These are phyloP conservation scores for Drosophila simulans DNA, from an alignment of 1,140 invertebrate species.

Conservation along the genomic window DNA sequence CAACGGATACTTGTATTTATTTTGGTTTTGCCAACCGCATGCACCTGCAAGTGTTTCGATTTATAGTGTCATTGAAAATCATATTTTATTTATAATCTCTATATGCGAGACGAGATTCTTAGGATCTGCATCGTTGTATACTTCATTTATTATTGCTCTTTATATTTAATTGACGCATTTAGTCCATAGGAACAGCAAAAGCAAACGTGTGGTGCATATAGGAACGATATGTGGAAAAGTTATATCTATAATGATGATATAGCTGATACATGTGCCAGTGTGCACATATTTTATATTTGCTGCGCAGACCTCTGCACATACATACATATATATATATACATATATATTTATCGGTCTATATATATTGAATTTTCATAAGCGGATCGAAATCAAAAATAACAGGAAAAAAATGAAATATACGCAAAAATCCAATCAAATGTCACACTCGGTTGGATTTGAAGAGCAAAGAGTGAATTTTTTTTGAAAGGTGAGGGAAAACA, in stretches of 20 bases:
- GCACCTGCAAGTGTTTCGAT: conserved; percentile 38
- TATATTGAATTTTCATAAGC: conserved; percentile 29
- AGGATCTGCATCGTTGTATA: conserved; percentile 29
- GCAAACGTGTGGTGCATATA: conserved; percentile 61
- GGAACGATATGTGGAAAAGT: conserved; percentile 46
- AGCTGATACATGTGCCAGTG: conserved; percentile 22
- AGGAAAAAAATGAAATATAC: conserved; percentile 23
- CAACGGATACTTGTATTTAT: conserved; percentile 30
- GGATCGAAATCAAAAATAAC: conserved; percentile 43
- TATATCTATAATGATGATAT: conserved; percentile 56
- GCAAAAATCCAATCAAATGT: conserved; percentile 50
- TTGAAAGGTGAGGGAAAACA: not conserved
- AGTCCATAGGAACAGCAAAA: conserved; percentile 55
- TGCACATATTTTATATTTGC: conserved; percentile 35
- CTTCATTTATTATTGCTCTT: conserved; percentile 37
- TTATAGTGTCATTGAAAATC: conserved; percentile 69
- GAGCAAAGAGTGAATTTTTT: not conserved
- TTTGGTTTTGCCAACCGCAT: conserved; percentile 13
- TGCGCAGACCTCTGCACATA: conserved; percentile 27
- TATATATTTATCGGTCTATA: conserved; percentile 1
- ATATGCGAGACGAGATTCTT: conserved; percentile 6
- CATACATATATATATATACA: not conserved
- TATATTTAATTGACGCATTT: conserved; percentile 80
- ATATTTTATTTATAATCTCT: conserved; percentile 77
- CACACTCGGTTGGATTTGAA: conserved; percentile 37